These are phyloP conservation scores for Anodontia alba DNA, from an alignment of 2,888 invertebrate species.

Conservation along the genomic window DNA sequence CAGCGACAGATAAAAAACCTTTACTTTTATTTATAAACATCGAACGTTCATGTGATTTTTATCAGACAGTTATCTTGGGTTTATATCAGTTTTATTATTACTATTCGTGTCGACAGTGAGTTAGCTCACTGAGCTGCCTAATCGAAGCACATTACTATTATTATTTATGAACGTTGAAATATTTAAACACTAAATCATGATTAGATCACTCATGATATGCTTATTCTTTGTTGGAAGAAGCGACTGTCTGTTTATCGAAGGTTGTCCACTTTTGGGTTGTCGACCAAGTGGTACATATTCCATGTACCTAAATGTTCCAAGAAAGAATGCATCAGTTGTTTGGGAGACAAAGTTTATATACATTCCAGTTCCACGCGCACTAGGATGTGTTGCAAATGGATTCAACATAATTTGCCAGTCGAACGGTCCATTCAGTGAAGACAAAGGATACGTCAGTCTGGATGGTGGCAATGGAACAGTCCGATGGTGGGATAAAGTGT, in stretches of 20 bases:
- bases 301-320: slow-evolving; percentile 57
- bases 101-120: too few relatives aligned
- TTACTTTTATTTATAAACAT: too few relatives aligned
- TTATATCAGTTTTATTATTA: too few relatives aligned
- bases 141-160: too few relatives aligned
- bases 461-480: slow-evolving; percentile 61
- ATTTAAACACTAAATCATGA: neutral
- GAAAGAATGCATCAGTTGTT: slow-evolving; percentile 48
- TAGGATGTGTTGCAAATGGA: slow-evolving; percentile 61
- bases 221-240: neutral
- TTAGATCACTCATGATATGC: neutral
- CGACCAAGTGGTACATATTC: slow-evolving; percentile 70
- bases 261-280: slow-evolving; percentile 72
- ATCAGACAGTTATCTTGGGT: too few relatives aligned
- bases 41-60: too few relatives aligned
- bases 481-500: slow-evolving; percentile 65
- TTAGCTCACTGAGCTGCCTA: too few relatives aligned
- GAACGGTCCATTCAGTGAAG: slow-evolving; percentile 50
- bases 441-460: slow-evolving; percentile 72
- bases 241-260: slow-evolving; percentile 58
- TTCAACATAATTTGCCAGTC: slow-evolving; percentile 61
- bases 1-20: too few relatives aligned
- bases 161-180: too few relatives aligned
- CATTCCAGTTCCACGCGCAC: slow-evolving; percentile 47
- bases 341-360: slow-evolving; percentile 59